Evolutionary conservation across 2,888 invertebrate genomes (phyloP).

Genomic region (Dicycla oo): DNA sequence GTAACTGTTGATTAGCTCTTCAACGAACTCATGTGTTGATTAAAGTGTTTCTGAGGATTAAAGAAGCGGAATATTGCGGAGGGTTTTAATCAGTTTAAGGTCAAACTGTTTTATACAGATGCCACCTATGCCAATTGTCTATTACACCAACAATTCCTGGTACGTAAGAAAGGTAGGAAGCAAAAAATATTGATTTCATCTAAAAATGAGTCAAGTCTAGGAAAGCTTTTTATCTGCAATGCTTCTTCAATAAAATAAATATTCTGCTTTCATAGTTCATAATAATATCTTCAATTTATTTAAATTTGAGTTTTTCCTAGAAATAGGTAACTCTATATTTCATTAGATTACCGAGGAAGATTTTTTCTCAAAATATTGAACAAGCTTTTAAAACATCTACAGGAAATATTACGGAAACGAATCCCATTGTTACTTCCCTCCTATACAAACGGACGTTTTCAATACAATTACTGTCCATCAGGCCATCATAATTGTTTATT

Average conservation of each 20-base stretch:
- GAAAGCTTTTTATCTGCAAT: background rate
- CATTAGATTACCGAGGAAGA: background rate
- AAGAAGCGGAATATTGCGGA: background rate
- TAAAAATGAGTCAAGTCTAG: background rate
- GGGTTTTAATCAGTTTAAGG: background rate
- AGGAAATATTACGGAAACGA: conserved; percentile 26
- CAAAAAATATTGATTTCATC: background rate
- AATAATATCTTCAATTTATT: background rate
- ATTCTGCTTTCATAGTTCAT: background rate
- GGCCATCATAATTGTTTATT: conserved; percentile 59
- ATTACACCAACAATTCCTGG: background rate
- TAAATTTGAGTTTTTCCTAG: background rate
- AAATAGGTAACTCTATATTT: background rate
- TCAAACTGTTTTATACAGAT: background rate
- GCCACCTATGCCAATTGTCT: too few relatives aligned
- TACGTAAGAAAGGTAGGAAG: background rate
- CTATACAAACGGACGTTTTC: conserved; percentile 37
- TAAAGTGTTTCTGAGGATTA: conserved; percentile 13
- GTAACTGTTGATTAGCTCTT: conserved; percentile 70
- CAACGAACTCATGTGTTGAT: conserved; percentile 30
- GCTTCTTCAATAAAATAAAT: background rate
- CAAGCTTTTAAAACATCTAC: background rate
- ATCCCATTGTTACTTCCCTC: conserved; percentile 43
- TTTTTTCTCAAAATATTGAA: conserved; percentile 23
- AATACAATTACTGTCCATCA: conserved; percentile 47